Evolutionary conservation across 2,113 vertebrate genomes (phyloP).

Genomic region (Nycticryphes semicollaris): DNA sequence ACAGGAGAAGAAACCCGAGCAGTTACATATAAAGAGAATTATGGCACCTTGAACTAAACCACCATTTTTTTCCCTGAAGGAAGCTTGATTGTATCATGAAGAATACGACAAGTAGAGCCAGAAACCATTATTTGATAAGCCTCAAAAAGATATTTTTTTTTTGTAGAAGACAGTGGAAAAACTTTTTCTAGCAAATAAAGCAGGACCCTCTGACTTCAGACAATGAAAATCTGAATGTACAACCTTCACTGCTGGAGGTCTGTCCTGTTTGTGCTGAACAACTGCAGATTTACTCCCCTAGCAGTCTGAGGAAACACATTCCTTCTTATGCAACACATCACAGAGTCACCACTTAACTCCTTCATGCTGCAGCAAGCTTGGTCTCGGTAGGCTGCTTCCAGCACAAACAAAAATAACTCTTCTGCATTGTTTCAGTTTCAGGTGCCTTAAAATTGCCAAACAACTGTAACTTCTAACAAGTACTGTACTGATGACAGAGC

Average conservation of each 20-base stretch:
- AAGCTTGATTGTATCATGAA: neutral
- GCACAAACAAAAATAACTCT: neutral
- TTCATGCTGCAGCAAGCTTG: neutral
- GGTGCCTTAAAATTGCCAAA: neutral
- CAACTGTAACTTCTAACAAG: neutral
- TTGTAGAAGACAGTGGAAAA: neutral
- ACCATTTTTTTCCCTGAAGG: neutral
- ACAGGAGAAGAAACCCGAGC: neutral
- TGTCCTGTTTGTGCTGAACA: neutral
- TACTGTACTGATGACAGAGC: neutral
- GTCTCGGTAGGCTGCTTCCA: neutral
- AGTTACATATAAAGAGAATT: neutral
- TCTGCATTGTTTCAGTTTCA: neutral
- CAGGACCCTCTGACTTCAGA: neutral
- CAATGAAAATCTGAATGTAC: neutral
- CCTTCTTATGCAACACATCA: neutral
- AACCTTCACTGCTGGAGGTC: neutral
- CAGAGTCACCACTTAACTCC: neutral
- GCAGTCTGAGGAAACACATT: neutral
- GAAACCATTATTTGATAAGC: neutral
- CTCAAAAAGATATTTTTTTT: neutral
- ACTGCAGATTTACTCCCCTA: neutral
- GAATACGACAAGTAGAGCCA: neutral
- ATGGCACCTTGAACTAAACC: neutral
- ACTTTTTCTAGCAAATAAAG: neutral